Evolutionary conservation across 2,797 vertebrate genomes (phyloP), one percentile per base, ranked within the genome.

Genomic region (Amniataba percoides): DNA sequence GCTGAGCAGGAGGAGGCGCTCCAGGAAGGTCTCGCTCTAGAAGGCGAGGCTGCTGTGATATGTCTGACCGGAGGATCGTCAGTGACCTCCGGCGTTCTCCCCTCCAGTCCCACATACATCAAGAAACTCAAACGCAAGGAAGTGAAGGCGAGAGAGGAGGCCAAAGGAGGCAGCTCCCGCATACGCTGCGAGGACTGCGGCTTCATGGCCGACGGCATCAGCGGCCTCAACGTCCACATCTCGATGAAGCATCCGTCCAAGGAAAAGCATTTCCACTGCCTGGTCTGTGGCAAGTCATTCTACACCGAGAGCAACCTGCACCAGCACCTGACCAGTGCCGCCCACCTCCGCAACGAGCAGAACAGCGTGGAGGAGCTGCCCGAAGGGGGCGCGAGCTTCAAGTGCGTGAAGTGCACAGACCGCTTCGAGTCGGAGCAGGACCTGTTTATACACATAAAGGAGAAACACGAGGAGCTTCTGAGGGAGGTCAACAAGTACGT

Each of bases 201-300:
- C 53, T 99, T 99, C 88, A 82, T 99, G 93, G 98, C 98, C 0
- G 98, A 99, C 39, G 98, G 98, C 45, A 88, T 99, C 73, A 99
- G 97, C 15, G 98, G 98, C 71, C 95, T 99, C 81, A 99, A 98
- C 34, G 98, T 99, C 76, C 98, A 99, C 91, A 98, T 99, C 85
- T 97, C 98, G 55, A 99, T 99, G 98, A 99, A 99, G 83, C 98
- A 99, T 86, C 97, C 97, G 2, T 96, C 97, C 43, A 99, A 98
- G 77, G 98, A 99, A 92, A 99, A 98, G 74, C 97, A 97, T 85
- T 99, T 99, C 80, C 98, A 99, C 77, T 99, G 98, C 85, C 86
- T 99, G 86, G 95, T 99, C 10, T 99, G 98, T 36, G 98, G 98
- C 51, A 99, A 99, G 91, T 99, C 98, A 0, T 99, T 99, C 93